A percentile compares a stretch with the other conserved stretches of the same genome.
Conservation (phyloP, 2,888 invertebrate species). For the Ichneumoninae sp. region DNA sequence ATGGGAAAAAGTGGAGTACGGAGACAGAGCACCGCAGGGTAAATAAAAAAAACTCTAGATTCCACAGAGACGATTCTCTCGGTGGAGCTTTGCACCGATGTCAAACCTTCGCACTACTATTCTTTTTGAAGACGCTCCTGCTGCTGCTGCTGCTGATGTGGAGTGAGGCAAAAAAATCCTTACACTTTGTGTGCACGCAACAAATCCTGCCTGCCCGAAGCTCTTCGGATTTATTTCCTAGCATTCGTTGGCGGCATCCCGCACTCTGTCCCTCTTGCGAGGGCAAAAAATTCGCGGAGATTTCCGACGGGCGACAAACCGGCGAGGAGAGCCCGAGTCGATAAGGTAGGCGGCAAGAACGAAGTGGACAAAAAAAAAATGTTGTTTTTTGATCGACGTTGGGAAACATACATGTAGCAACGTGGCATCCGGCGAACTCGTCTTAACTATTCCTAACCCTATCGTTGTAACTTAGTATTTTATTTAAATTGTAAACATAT, state of each 20-base stretch:
- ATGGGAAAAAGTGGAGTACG: slow-evolving; percentile 46
- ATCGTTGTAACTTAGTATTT: no score
- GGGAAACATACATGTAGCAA: not conserved
- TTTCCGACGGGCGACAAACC: slow-evolving; percentile 31
- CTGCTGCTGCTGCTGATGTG: slow-evolving; percentile 19
- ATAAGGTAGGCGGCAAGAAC: not conserved
- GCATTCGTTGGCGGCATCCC: slow-evolving; percentile 50
- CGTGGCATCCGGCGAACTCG: not conserved
- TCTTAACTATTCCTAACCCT: not conserved
- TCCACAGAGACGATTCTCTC: slow-evolving; percentile 44
- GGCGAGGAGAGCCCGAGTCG: slow-evolving; percentile 7
- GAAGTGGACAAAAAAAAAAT: not conserved
- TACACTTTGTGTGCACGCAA: slow-evolving; percentile 49
- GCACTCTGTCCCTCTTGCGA: slow-evolving; percentile 43
- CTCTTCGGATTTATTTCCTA: slow-evolving; percentile 63
- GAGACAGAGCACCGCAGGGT: slow-evolving; percentile 36
- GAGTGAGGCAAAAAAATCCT: slow-evolving; percentile 44
- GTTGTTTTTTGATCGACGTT: not conserved
- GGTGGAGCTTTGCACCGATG: not conserved
- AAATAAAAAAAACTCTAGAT: slow-evolving; percentile 53
- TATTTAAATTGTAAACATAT: no score
- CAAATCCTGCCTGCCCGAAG: slow-evolving; percentile 46
- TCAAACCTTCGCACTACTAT: slow-evolving; percentile 7
- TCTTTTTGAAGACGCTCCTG: not conserved
- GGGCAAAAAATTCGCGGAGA: slow-evolving; percentile 58